Evolutionary conservation across 92 coral and sea anemone genomes (phyloP).

Genomic region (Umimayanthus chanpuru): DNA sequence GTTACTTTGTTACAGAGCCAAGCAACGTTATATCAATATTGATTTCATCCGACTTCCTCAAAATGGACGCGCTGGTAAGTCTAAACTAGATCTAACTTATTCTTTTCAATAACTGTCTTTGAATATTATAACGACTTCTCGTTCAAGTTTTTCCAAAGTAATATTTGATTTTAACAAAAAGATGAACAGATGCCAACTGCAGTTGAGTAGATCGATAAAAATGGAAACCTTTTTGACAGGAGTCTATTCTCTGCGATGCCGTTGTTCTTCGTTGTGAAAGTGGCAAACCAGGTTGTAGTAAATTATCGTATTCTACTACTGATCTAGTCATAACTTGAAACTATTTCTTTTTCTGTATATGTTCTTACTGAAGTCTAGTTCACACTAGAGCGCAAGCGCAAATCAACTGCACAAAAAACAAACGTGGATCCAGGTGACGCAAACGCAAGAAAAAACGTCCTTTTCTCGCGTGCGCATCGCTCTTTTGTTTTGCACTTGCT

Average conservation of each 20-base stretch:
- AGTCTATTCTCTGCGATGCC: not conserved
- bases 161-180: not conserved
- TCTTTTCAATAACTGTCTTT: not conserved
- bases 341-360: no score
- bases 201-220: not conserved
- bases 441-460: no score
- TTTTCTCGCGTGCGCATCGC: no score
- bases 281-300: not conserved
- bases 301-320: not conserved
- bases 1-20: slow-evolving; percentile 68
- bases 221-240: not conserved
- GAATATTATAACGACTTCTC: not conserved
- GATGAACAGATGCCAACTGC: not conserved
- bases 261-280: not conserved
- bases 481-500: no score
- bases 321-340: not conserved
- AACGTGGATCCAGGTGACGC: no score
- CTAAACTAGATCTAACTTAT: not conserved
- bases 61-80: slow-evolving; percentile 97
- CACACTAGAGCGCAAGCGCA: no score
- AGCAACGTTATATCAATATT: slow-evolving; percentile 94
- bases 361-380: no score
- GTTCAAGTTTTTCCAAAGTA: not conserved
- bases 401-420: no score
- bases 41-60: slow-evolving; percentile 96